Percentiles rank a stretch among this genome's conserved stretches.
phyloP scores from a whole-genome alignment of 2,888 invertebrate genomes.

The Idaea straminata region DNA sequence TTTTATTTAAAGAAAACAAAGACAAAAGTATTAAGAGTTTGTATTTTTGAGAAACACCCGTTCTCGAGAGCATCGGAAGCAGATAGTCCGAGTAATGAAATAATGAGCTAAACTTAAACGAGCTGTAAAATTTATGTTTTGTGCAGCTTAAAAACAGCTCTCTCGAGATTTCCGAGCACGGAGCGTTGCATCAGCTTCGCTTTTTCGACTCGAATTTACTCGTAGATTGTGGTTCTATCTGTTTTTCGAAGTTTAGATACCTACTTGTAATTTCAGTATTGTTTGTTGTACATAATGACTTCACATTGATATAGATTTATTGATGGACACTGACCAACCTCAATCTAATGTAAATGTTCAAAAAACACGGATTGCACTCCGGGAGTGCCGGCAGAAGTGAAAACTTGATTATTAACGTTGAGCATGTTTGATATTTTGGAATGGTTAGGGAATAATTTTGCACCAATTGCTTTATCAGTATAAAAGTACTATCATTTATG shows the following conservation, averaged over 20 bases:
- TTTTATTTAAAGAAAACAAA: background rate
- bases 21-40: background rate
- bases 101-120: conserved; percentile 75
- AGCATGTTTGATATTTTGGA: too few species aligned
- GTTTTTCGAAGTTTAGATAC: conserved; percentile 45
- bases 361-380: too few species aligned
- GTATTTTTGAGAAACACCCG: conserved; percentile 5
- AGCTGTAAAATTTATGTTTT: conserved; percentile 76
- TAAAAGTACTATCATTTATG: too few species aligned
- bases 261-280: conserved; percentile 39
- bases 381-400: too few species aligned
- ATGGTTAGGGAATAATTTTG: too few species aligned
- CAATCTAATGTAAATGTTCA: too few species aligned
- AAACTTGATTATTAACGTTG: too few species aligned
- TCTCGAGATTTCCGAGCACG: conserved; percentile 63
- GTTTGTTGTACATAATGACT: conserved; percentile 12
- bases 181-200: conserved; percentile 66
- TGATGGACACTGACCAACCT: too few species aligned
- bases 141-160: conserved; percentile 73
- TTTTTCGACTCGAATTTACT: conserved; percentile 52
- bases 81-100: conserved; percentile 69
- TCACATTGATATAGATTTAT: conserved; percentile 30
- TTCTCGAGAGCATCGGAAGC: conserved; percentile 39
- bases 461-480: too few species aligned
- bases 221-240: conserved; percentile 50